Conservation (phyloP, 2,888 invertebrate species). For the Oscheius sp. region DNA sequence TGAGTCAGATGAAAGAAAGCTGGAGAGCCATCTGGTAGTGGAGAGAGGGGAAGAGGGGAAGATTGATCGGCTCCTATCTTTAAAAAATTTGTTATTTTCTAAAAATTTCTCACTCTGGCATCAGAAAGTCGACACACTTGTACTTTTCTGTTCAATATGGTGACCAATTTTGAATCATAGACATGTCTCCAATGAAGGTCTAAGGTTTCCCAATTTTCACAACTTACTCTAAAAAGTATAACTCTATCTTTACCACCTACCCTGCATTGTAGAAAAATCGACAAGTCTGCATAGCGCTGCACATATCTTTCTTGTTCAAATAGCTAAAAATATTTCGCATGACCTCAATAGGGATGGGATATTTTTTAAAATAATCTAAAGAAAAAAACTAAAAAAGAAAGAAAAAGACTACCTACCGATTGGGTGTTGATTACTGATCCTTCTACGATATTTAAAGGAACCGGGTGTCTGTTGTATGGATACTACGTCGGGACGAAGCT, state of each 20-base stretch:
- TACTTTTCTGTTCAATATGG: constrained; percentile 7
- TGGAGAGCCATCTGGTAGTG: background rate
- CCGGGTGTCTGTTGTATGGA: constrained; percentile 23
- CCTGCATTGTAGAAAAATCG: constrained; percentile 17
- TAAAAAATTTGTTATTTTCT: background rate
- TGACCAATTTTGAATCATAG: background rate
- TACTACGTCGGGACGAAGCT: constrained; percentile 20
- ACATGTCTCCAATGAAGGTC: constrained; percentile 7
- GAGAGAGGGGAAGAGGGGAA: background rate
- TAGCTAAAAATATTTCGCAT: constrained; percentile 5
- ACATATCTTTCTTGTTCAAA: constrained; percentile 29
- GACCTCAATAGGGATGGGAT: constrained; percentile 16
- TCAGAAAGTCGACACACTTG: constrained; percentile 8
- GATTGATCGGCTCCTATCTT: background rate
- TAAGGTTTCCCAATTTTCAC: constrained; percentile 12
- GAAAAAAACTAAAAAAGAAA: background rate
- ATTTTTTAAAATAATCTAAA: constrained; percentile 27
- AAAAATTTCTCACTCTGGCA: background rate
- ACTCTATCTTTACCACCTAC: background rate
- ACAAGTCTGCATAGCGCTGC: constrained; percentile 22
- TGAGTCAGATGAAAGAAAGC: constrained; percentile 17
- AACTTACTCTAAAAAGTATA: constrained; percentile 6
- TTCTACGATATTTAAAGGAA: constrained; percentile 28
- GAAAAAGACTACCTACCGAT: constrained; percentile 24
- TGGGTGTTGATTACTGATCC: constrained; percentile 15